A percentile compares a stretch with the other conserved stretches of the same genome.
Evolutionary conservation across 2,113 vertebrate species (phyloP).

Genomic region (Macaca nemestrina): DNA sequence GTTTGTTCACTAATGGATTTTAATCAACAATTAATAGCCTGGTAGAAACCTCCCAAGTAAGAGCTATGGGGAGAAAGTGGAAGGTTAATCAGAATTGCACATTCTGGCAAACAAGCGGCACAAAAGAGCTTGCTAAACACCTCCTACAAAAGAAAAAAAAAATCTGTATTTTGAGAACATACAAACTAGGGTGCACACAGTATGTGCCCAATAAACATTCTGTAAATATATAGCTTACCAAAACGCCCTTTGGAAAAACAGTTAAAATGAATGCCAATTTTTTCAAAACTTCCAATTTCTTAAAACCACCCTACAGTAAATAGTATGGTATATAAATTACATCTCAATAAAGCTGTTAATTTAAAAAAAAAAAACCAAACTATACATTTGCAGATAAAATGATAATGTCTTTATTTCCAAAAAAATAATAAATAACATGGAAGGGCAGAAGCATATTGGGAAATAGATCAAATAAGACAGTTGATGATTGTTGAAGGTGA

Average conservation of each 20-base stretch:
- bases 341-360: not conserved
- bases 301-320: slow-evolving; percentile 17
- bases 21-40: slow-evolving; percentile 53
- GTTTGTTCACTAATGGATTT: slow-evolving; percentile 44
- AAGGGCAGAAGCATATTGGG: not conserved
- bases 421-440: not conserved
- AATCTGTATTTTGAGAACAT: not conserved
- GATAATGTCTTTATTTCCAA: not conserved
- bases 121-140: not conserved
- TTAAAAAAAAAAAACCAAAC: not conserved
- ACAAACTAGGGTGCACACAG: not conserved
- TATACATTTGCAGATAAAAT: not conserved
- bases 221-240: not conserved
- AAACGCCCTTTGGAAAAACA: not conserved
- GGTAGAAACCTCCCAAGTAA: not conserved
- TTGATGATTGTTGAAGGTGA: not conserved
- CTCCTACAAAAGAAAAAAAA: not conserved
- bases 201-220: not conserved
- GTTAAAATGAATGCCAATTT: not conserved
- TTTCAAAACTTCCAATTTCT: slow-evolving; percentile 5
- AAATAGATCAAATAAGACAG: not conserved
- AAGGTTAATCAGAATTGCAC: not conserved
- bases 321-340: not conserved
- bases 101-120: not conserved
- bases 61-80: not conserved